Evolutionary conservation across 2,888 invertebrate genomes (phyloP).

Genomic region (Hetaerina titia): DNA sequence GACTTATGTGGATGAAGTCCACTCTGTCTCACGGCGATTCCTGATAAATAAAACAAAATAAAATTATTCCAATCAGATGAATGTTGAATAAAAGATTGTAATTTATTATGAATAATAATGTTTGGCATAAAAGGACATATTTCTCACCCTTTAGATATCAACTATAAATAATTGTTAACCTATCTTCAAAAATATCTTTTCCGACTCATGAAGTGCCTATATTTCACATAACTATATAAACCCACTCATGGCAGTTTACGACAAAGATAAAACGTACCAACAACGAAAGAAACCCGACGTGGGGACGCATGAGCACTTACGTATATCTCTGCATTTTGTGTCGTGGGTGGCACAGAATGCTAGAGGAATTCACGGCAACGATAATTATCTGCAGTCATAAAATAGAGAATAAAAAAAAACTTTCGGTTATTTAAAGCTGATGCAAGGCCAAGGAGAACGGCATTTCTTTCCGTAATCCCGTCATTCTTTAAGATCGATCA

Average conservation of each 20-base stretch:
- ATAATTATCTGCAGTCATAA: conserved; percentile 3
- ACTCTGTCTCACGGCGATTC: too few relatives aligned
- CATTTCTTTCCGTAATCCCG: conserved; percentile 35
- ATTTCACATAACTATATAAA: neutral
- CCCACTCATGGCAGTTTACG: neutral
- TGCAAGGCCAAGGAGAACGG: conserved; percentile 8
- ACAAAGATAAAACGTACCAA: neutral
- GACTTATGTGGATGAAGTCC: too few relatives aligned
- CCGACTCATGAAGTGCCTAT: neutral
- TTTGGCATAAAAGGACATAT: too few relatives aligned
- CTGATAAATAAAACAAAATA: too few relatives aligned
- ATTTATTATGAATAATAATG: too few relatives aligned
- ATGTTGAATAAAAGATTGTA: too few relatives aligned
- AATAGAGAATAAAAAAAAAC: neutral
- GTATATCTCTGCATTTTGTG: neutral
- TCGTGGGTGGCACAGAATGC: neutral
- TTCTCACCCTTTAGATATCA: too few relatives aligned
- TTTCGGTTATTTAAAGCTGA: conserved; percentile 22
- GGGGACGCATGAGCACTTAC: neutral
- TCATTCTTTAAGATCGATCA: neutral
- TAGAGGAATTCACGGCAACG: neutral
- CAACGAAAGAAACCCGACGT: neutral
- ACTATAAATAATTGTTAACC: neutral
- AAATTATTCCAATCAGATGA: too few relatives aligned
- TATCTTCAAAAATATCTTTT: neutral